Conservation (phyloP, 2,113 vertebrate genomes). For the Scatophagus argus region DNA sequence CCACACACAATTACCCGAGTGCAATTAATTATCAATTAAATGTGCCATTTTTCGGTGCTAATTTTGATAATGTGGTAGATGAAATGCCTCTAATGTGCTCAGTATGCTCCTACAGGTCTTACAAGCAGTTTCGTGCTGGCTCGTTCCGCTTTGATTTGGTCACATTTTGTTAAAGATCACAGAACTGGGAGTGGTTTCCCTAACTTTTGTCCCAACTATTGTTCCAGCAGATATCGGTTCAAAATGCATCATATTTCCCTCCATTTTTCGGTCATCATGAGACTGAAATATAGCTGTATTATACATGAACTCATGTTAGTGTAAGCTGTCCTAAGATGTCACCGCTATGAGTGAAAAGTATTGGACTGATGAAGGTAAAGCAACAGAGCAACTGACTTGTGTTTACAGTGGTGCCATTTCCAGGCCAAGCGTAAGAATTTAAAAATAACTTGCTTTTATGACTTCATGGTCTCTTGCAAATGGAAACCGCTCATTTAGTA, state of each 20-base stretch:
- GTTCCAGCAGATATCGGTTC: background rate
- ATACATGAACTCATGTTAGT: background rate
- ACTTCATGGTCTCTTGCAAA: constrained; percentile 67
- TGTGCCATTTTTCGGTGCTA: constrained; percentile 20
- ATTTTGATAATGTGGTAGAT: constrained; percentile 31
- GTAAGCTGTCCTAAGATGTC: background rate
- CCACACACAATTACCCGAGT: constrained; percentile 10
- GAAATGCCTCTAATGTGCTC: constrained; percentile 23
- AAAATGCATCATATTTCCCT: background rate
- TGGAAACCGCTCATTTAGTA: constrained; percentile 75
- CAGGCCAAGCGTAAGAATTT: constrained; percentile 53
- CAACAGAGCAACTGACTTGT: constrained; percentile 28
- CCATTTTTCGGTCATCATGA: background rate
- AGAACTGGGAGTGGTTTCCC: constrained; percentile 1
- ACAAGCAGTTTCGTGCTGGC: constrained; percentile 45
- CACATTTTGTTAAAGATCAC: constrained; percentile 33
- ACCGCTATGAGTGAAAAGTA: too few relatives aligned
- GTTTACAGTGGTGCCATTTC: constrained; percentile 56
- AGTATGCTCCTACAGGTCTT: constrained; percentile 24
- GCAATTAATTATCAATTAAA: too few relatives aligned
- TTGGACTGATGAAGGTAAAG: constrained; percentile 22
- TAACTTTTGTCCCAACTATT: background rate
- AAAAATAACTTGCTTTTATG: constrained; percentile 79
- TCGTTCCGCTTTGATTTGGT: constrained; percentile 9
- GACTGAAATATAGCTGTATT: background rate